Base-by-base conservation (phyloP, 2,888 invertebrate genomes). In the Cepaea hortensis region DNA sequence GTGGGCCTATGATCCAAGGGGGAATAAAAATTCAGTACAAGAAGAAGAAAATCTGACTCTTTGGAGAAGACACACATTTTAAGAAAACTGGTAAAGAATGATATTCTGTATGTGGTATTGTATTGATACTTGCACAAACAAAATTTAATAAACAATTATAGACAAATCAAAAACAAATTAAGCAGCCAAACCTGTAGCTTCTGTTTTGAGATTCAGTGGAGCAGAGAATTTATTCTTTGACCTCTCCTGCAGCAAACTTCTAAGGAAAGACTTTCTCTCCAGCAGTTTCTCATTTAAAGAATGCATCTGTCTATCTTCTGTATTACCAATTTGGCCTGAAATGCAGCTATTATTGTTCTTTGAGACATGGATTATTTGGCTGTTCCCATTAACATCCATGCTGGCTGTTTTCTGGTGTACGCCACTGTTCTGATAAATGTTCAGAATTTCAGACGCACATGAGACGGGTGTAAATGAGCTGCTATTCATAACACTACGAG, bases 381-480 rank as follows among this genome's bases (percentile, higher is more conserved):
- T 55, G 20, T 82, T 82, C 23, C 82, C 82, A 82, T 82, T 82
- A 13, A 82, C 48, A 82, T 73, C 72, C 18, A 72, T 13, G 20
- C 11, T 70, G 50, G 70, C 48, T 35, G 68, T n/a, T 23, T 48
- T 35, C 18, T 23, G 13, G 73, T 9, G 3, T 3, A 23, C 15
- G 2, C 7, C 23, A 46, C 20, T 68, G 5, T 15, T 62, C 6
- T n/a, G 7, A 15, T 61, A 3, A 76, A 50, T 76, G 23, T 77
- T 77, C n/a, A n/a, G n/a, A 46, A 18, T 3, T 46, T 80, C 18
- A 46, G 35, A 62, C n/a, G 18, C 80, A 46, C 7, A 9, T 46
- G 80, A 35, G 4, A 80, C 46, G 35, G 80, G 7, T 46, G 62
- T 65, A 65, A 48, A 23, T 20, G 70, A 46, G n/a, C 50, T 81